Evolutionary conservation across 2,797 vertebrate genomes (phyloP), one percentile per base, ranked within the genome.

Genomic region (Psittacula derbiana): DNA sequence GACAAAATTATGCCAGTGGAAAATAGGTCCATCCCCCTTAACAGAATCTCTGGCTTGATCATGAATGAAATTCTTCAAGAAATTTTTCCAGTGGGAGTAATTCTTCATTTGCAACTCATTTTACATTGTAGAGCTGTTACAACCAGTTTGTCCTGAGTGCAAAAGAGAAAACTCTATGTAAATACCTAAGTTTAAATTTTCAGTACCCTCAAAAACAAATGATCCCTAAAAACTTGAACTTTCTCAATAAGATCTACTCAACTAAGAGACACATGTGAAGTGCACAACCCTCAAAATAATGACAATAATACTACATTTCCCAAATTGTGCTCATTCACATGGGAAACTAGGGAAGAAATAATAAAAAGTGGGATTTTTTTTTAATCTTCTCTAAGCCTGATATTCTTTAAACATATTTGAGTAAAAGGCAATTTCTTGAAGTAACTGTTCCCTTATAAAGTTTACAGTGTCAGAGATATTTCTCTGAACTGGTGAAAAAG

Each of bases 351-450:
- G 8, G 50, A 78, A 73, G 17, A 70, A 80, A 86, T 2, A 60
- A 72, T 71, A 70, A 27, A 73, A 27, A 72, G 44, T 5, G 1
- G 5, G 30, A 53, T 64, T 3, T 0, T 53, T 79, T 79, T 70
- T 55, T n/a, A n/a, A 31, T 64, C 19, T 85, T 52, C 49, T 66
- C 11, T 38, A 58, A 80, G 18, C 3, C 44, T 85, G 24, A 57
- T 53, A 40, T 10, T 2, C 15, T 78, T 92, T 33, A 89, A 87
- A 82, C 38, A 46, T 18, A 46, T 49, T 80, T 46, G 19, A 87
- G 10, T 71, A 86, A 80, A 92, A 49, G 27, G 41, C 2, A 46
- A 84, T 90, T 79, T 85, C 21, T 65, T 79, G 38, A 64, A 85
- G 87, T 43, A 71, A 72, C 10, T 38, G 11, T 78, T 70, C 8